Evolutionary conservation across 2,113 vertebrate genomes (phyloP).

Genomic region (Dissostichus mawsoni): DNA sequence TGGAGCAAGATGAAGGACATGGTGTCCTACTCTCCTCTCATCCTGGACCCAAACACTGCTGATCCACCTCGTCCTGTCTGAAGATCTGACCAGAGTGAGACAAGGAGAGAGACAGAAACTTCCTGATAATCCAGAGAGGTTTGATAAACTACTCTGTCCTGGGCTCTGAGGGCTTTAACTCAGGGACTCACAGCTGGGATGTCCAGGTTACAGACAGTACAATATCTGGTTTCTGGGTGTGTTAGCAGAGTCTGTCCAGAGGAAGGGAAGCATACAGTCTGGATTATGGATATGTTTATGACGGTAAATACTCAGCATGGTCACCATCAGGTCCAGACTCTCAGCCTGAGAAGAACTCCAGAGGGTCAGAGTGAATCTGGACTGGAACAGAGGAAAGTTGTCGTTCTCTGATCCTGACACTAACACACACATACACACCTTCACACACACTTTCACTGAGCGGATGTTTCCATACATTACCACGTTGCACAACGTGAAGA

Average conservation of each 20-base stretch:
- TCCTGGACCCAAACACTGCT: too few species aligned
- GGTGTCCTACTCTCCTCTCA: too few species aligned
- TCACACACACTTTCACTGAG: not conserved
- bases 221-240: not conserved
- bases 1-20: too few species aligned
- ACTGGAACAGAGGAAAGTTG: too few species aligned
- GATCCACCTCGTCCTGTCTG: too few species aligned
- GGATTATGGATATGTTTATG: not conserved
- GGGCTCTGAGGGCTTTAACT: constrained; percentile 12
- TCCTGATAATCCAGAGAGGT: constrained; percentile 2
- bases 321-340: not conserved
- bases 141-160: not conserved
- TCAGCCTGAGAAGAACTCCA: not conserved
- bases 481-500: fast-evolving
- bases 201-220: not conserved
- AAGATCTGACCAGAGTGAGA: not conserved
- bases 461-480: not conserved
- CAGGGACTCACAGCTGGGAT: constrained; percentile 15
- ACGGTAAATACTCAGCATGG: not conserved
- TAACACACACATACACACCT: not conserved
- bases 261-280: too few species aligned
- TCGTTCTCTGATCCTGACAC: too few species aligned
- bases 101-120: not conserved
- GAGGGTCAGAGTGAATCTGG: not conserved
- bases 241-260: too few species aligned